Base-by-base conservation (phyloP, 2,888 invertebrate genomes). In the Venustoraphidia nigricollis region DNA sequence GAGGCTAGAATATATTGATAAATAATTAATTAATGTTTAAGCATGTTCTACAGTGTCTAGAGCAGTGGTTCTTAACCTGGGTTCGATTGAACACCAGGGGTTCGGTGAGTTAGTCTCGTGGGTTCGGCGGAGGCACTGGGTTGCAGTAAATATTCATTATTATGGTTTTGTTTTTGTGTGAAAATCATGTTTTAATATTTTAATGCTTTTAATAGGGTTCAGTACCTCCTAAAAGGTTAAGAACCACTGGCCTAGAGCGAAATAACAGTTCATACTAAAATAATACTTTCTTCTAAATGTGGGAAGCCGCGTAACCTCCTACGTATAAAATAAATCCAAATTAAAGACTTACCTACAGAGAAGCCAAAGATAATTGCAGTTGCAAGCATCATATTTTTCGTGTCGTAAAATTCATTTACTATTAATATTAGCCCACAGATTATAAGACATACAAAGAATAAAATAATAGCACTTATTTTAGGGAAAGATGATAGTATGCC, bases 381-480 rank as follows among this genome's bases (percentile, higher is more conserved):
- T 35, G 70, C 61, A 52, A 75, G 71, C 54, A 82, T 75, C 49
- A 72, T 70, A 34, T 65, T 65, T 55, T 72, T 65, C 11, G 63
- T 57, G 9, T 63, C 55, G 1, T 70, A 66, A 45, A 73, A 57
- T 1, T 76, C 75, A 38, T 75, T 73, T 2, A 72, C 52, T 10
- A 77, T 66, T 1, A 81, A 81, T 5, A 73, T 67, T 1, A 77
- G 50, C 8, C 85, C 86, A 39, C 78, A 77, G 10, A 78, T 71
- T 47, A 85, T 67, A 10, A 81, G 82, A 50, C 86, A 69, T 34
- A 76, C n/a, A n/a, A n/a, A n/a, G n/a, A n/a, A n/a, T n/a, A n/a
- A n/a, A n/a, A n/a, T 56, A 2, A 86, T 65, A 0, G 81, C 73
- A 59, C 81, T 76, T 3, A 79, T 70, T 53, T 75, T 62, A 51